Evolutionary conservation across 2,888 invertebrate species (phyloP).

Genomic region (Agelastica alni): DNA sequence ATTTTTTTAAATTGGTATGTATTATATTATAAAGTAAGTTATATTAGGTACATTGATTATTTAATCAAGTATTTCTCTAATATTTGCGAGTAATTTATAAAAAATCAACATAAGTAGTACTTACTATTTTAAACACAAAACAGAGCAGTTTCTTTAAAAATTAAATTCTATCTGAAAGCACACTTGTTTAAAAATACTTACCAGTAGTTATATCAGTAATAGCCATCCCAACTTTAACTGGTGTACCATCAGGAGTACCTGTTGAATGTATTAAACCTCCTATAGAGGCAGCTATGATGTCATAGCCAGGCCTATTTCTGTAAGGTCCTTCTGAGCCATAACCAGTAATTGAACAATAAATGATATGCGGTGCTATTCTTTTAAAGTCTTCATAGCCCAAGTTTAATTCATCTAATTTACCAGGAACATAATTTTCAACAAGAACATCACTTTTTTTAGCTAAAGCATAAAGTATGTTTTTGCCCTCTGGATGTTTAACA

Average conservation of each 20-base stretch:
- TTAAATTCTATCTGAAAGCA: too few relatives aligned
- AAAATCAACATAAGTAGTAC: too few relatives aligned
- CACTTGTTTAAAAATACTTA: constrained; percentile 26
- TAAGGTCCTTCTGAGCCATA: constrained; percentile 91
- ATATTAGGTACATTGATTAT: too few relatives aligned
- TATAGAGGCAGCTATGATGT: constrained; percentile 91
- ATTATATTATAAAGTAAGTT: too few relatives aligned
- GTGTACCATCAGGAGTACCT: constrained; percentile 80
- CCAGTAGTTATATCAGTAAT: constrained; percentile 90
- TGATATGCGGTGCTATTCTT: constrained; percentile 72
- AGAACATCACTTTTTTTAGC: constrained; percentile 81
- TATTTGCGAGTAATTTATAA: too few relatives aligned
- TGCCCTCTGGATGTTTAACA: constrained; percentile 72
- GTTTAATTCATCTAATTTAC: constrained; percentile 75
- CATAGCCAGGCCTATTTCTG: constrained; percentile 87
- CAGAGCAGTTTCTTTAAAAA: too few relatives aligned
- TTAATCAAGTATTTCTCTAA: too few relatives aligned
- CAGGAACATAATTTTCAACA: constrained; percentile 93
- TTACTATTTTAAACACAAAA: too few relatives aligned
- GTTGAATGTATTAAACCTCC: constrained; percentile 91
- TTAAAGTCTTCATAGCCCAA: constrained; percentile 80
- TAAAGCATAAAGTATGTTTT: constrained; percentile 69
- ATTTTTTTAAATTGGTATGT: too few relatives aligned
- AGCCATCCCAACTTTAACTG: constrained; percentile 91
- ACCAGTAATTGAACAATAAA: constrained; percentile 94